Conservation (phyloP, 1,140 invertebrate genomes). For the Eumeta japonica region DNA sequence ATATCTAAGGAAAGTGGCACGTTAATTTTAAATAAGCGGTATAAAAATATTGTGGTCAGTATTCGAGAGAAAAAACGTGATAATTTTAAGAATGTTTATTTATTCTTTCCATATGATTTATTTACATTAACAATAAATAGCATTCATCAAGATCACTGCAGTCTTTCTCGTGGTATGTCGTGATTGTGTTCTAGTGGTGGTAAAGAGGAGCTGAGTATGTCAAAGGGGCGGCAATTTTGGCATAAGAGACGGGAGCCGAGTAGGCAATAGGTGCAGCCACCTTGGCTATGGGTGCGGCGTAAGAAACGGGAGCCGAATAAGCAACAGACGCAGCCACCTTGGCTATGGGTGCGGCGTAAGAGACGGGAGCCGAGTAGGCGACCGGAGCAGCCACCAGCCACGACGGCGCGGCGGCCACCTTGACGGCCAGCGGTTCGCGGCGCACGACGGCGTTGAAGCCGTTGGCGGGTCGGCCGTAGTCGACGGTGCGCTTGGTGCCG, state of each 20-base stretch:
- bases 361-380: constrained; percentile 20
- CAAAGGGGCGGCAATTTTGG: constrained; percentile 16
- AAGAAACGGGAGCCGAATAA: constrained; percentile 59
- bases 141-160: too few relatives aligned
- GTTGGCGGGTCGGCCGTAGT: too few relatives aligned
- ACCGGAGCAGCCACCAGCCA: constrained; percentile 15
- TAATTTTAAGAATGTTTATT: constrained; percentile 4
- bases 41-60: too few relatives aligned
- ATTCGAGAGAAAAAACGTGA: too few relatives aligned
- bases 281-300: constrained; percentile 46
- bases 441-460: too few relatives aligned
- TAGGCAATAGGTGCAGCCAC: constrained; percentile 38
- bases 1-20: too few relatives aligned
- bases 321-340: constrained; percentile 26
- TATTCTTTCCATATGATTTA: constrained; percentile 3
- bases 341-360: too few relatives aligned
- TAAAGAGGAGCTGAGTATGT: constrained; percentile 18
- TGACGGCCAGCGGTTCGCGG: too few relatives aligned
- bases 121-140: too few relatives aligned
- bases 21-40: too few relatives aligned
- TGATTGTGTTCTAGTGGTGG: constrained; percentile 23
- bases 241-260: constrained; percentile 61
- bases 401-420: constrained; percentile 58
- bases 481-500: too few relatives aligned
- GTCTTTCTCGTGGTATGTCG: too few relatives aligned